phyloP scores from a whole-genome alignment of 2,113 vertebrate genomes.

The Crypturellus undulatus region DNA sequence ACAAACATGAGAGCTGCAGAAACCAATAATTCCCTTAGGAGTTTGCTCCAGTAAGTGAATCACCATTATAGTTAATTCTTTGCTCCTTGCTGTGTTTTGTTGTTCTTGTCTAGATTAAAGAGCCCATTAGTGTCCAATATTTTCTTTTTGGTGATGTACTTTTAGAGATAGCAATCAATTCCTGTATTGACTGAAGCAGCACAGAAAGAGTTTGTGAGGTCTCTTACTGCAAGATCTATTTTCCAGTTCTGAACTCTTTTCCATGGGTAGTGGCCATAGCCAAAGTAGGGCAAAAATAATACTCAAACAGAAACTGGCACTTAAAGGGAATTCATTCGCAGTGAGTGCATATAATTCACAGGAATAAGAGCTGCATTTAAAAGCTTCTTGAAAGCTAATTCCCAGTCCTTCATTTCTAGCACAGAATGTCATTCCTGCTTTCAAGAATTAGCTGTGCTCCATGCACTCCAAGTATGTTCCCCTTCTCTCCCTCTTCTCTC shows the following conservation, averaged over 20 bases:
- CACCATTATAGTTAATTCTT: background rate
- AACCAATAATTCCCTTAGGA: background rate
- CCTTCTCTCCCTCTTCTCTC: background rate
- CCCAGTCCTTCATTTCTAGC: background rate
- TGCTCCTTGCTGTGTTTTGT: background rate
- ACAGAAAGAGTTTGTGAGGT: background rate
- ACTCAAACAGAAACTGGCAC: background rate
- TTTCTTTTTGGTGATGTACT: background rate
- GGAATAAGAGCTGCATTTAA: background rate
- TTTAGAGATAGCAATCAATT: background rate
- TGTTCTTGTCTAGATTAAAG: background rate
- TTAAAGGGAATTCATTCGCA: background rate
- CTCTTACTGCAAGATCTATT: background rate
- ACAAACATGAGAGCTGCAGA: background rate
- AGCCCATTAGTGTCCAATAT: background rate
- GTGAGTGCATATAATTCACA: fast-evolving
- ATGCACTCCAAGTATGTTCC: background rate
- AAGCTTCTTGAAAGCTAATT: background rate
- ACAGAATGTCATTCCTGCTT: background rate
- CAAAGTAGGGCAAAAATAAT: background rate
- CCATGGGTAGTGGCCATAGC: background rate
- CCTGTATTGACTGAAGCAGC: background rate
- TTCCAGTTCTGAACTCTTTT: background rate
- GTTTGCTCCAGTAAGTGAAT: background rate
- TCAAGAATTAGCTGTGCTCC: background rate